phyloP scores from a whole-genome alignment of 2,888 invertebrate genomes.

The Dasypolia templi region DNA sequence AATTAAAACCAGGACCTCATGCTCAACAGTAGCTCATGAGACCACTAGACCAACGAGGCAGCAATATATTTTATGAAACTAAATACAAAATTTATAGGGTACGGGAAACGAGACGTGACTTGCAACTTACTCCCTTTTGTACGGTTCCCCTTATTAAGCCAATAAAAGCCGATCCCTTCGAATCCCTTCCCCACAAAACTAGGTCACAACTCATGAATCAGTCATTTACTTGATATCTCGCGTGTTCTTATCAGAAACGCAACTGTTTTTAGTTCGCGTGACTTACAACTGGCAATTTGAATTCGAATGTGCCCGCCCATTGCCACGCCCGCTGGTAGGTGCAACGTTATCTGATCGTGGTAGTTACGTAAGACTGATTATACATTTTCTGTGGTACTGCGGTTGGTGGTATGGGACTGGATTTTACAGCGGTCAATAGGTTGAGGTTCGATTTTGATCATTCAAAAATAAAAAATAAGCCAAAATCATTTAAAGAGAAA shows the following conservation, averaged over 20 bases:
- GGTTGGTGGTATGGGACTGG: background rate
- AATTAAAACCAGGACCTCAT: background rate
- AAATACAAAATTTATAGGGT: background rate
- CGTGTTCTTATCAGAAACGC: slow-evolving; percentile 71
- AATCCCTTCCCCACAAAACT: slow-evolving; percentile 38
- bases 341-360: slow-evolving; percentile 82
- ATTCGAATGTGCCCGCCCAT: slow-evolving; percentile 86
- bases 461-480: background rate
- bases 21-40: background rate
- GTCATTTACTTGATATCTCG: slow-evolving; percentile 50
- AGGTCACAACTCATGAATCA: slow-evolving; percentile 56
- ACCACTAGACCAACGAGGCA: background rate
- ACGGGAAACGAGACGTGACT: slow-evolving; percentile 15
- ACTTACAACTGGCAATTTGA: slow-evolving; percentile 84
- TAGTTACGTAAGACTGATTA: slow-evolving; percentile 83
- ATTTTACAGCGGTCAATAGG: background rate
- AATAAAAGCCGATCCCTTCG: slow-evolving; percentile 34
- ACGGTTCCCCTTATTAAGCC: slow-evolving; percentile 4
- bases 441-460: slow-evolving; percentile 17
- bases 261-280: slow-evolving; percentile 80
- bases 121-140: slow-evolving; percentile 16
- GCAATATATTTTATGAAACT: background rate
- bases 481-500: background rate
- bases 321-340: slow-evolving; percentile 82
- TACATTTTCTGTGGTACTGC: slow-evolving; percentile 76